Percentiles rank a stretch among this genome's conserved stretches.
Conservation (phyloP, 2,113 vertebrate genomes). For the Sturnira hondurensis region DNA sequence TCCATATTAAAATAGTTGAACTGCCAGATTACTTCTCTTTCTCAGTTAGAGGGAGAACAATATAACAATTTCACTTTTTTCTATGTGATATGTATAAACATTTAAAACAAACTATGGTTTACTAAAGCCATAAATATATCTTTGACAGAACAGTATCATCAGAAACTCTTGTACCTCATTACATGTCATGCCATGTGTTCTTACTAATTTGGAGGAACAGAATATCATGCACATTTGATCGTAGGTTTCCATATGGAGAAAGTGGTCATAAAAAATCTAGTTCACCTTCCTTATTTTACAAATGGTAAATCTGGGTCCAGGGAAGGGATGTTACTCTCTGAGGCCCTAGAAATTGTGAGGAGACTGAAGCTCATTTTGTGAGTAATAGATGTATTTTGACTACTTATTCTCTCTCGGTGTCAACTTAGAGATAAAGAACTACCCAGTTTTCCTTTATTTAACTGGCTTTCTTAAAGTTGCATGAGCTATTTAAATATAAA, state of each 20-base stretch:
- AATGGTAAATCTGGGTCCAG: background rate
- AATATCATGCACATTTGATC: background rate
- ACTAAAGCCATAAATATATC: background rate
- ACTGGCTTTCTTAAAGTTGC: background rate
- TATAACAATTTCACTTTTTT: background rate
- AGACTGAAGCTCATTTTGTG: background rate
- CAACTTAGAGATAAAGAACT: background rate
- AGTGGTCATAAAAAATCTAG: background rate
- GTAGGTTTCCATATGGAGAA: background rate
- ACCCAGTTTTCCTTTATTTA: background rate
- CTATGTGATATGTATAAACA: background rate
- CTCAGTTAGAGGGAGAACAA: background rate
- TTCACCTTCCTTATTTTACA: background rate
- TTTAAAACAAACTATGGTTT: background rate
- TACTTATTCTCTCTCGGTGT: background rate
- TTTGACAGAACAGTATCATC: background rate
- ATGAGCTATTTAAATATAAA: background rate
- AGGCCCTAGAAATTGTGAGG: background rate
- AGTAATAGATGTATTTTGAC: background rate
- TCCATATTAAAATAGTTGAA: constrained; percentile 20
- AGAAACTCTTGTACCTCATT: background rate
- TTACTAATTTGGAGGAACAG: background rate
- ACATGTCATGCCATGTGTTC: background rate
- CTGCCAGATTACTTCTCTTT: background rate
- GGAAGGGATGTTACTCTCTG: background rate